Percentiles rank a stretch among this genome's conserved stretches.
Conservation (phyloP, 1,140 invertebrate genomes). For the Oedothorax gibbosus region DNA sequence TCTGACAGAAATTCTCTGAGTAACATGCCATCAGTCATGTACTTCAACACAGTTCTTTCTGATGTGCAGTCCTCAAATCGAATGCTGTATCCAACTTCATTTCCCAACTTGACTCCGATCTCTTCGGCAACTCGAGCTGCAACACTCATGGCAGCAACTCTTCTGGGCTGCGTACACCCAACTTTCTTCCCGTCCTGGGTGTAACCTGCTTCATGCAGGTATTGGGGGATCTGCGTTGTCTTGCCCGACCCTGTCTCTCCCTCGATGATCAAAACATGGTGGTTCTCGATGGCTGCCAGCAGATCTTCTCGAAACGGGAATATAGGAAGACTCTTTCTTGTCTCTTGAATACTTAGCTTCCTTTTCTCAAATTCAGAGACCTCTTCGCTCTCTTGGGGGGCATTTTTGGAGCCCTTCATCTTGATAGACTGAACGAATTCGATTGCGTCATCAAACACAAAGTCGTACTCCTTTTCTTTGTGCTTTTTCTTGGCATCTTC, state of each 20-base stretch:
- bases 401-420: constrained; percentile 80
- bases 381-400: constrained; percentile 70
- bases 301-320: constrained; percentile 92
- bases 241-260: constrained; percentile 97
- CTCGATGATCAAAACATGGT: constrained; percentile 96
- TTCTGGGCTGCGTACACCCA: constrained; percentile 82
- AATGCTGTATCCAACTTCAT: constrained; percentile 82
- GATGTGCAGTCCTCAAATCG: constrained; percentile 85
- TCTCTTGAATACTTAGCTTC: constrained; percentile 90
- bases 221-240: constrained; percentile 99
- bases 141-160: constrained; percentile 86
- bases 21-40: constrained; percentile 99
- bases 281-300: constrained; percentile 85
- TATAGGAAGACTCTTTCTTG: constrained; percentile 92
- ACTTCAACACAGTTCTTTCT: constrained; percentile 87
- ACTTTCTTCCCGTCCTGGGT: constrained; percentile 79
- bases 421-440: constrained; percentile 96
- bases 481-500: constrained; percentile 79
- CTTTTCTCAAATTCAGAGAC: constrained; percentile 79
- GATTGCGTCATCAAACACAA: constrained; percentile 95
- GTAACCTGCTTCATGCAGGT: constrained; percentile 86
- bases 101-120: constrained; percentile 78
- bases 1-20: constrained; percentile 97
- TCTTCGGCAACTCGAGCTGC: constrained; percentile 80
- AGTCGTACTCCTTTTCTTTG: constrained; percentile 81